These are phyloP conservation scores for Diprion similis DNA, from an alignment of 1,140 invertebrate species.

Conservation along the genomic window DNA sequence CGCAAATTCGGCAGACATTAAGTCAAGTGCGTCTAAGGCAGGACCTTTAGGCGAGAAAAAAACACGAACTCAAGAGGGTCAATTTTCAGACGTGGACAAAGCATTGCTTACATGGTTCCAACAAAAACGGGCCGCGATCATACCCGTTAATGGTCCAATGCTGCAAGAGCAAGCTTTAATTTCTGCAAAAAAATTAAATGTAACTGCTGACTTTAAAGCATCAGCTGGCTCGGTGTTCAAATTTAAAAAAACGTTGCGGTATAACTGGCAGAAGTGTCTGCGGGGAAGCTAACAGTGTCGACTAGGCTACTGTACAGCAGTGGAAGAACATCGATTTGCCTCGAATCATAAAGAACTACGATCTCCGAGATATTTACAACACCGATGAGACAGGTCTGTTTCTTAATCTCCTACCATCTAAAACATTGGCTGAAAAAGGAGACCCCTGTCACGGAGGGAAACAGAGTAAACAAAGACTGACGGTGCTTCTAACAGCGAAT, in stretches of 20 bases:
- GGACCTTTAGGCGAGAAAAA: background rate
- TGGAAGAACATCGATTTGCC: conserved; percentile 28
- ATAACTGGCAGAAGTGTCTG: conserved; percentile 43
- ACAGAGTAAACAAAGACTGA: conserved; percentile 57
- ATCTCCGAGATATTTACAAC: conserved; percentile 47
- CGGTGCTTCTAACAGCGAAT: conserved; percentile 54
- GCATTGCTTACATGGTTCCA: conserved; percentile 39
- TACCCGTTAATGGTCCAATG: conserved; percentile 29
- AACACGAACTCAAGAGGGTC: conserved; percentile 17
- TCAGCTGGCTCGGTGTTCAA: conserved; percentile 51
- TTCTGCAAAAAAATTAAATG: conserved; percentile 41
- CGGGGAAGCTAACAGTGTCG: conserved; percentile 43
- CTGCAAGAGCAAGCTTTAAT: conserved; percentile 45
- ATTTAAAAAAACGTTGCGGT: conserved; percentile 43
- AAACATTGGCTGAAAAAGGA: conserved; percentile 51
- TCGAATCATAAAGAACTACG: conserved; percentile 38
- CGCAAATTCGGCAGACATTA: background rate
- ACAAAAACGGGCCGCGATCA: conserved; percentile 42
- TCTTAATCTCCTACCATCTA: conserved; percentile 55
- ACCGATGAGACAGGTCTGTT: conserved; percentile 60
- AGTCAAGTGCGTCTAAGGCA: background rate
- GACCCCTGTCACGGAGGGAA: conserved; percentile 41
- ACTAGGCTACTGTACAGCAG: conserved; percentile 28
- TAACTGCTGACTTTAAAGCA: conserved; percentile 40
- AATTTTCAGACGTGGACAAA: conserved; percentile 33